A percentile compares a stretch with the other conserved stretches of the same genome.
phyloP scores from a whole-genome alignment of 2,797 vertebrate genomes.

The Ctenopoma multispine region DNA sequence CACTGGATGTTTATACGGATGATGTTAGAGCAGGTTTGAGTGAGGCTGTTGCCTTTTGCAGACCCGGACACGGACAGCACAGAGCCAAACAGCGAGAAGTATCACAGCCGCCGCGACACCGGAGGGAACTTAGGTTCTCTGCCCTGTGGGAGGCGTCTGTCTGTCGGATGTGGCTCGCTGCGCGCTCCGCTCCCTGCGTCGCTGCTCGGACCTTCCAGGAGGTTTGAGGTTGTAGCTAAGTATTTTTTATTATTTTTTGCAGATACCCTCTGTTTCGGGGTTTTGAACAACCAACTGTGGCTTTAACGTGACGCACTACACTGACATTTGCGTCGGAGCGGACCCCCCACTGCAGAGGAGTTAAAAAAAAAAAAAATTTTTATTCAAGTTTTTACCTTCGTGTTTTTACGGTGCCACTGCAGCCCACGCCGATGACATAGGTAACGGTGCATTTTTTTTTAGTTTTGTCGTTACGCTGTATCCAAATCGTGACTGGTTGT shows the following conservation, averaged over 20 bases:
- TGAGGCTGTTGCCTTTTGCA: constrained; percentile 24
- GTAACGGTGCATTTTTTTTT: constrained; percentile 40
- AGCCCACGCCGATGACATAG: constrained; percentile 62
- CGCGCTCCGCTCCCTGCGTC: constrained; percentile 26
- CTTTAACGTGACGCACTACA: constrained; percentile 78
- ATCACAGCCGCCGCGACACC: constrained; percentile 53
- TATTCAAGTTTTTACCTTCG: constrained; percentile 42
- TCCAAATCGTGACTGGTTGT: constrained; percentile 16
- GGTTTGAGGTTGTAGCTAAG: not conserved
- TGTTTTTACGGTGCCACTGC: constrained; percentile 2
- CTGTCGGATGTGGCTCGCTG: constrained; percentile 42
- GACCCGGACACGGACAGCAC: constrained; percentile 51
- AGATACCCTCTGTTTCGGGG: constrained; percentile 32
- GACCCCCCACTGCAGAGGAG: constrained; percentile 68
- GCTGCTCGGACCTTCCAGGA: not conserved
- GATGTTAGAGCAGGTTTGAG: constrained; percentile 38
- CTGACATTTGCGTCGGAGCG: constrained; percentile 61
- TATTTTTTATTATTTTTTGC: no score
- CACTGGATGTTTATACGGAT: constrained; percentile 22
- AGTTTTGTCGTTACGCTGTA: not conserved
- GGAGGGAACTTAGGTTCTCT: constrained; percentile 67
- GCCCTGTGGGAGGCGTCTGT: constrained; percentile 67
- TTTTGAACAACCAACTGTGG: constrained; percentile 72
- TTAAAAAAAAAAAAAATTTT: constrained; percentile 16
- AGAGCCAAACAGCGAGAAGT: constrained; percentile 52